A percentile compares a stretch with the other conserved stretches of the same genome.
Evolutionary conservation across 2,888 invertebrate species (phyloP).

Genomic region (Heliconius ethilla): DNA sequence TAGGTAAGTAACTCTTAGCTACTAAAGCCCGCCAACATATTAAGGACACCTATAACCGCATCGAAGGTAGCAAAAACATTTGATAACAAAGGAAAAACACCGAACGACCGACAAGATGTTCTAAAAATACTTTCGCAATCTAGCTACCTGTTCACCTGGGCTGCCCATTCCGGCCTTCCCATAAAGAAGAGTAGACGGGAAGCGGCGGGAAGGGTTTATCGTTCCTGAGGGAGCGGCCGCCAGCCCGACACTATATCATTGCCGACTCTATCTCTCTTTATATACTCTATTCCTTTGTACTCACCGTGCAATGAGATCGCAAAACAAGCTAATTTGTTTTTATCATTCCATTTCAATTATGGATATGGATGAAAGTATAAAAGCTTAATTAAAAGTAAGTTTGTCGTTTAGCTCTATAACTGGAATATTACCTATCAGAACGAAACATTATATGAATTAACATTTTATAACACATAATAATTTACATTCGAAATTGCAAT

Average conservation of each 20-base stretch:
- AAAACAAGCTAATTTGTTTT: slow-evolving; percentile 64
- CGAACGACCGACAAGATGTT: slow-evolving; percentile 78
- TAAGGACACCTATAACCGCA: slow-evolving; percentile 63
- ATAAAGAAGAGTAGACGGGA: slow-evolving; percentile 81
- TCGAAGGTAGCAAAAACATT: slow-evolving; percentile 63
- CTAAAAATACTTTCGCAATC: slow-evolving; percentile 81
- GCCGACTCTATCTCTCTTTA: slow-evolving; percentile 73
- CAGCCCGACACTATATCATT: slow-evolving; percentile 81
- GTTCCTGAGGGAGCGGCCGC: slow-evolving; percentile 77
- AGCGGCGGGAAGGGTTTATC: slow-evolving; percentile 80
- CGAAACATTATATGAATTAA: background rate
- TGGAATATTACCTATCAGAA: background rate
- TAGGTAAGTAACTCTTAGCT: slow-evolving; percentile 42
- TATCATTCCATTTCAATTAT: slow-evolving; percentile 34
- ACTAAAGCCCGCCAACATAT: slow-evolving; percentile 55
- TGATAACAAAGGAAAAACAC: slow-evolving; percentile 81
- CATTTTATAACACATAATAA: slow-evolving; percentile 21
- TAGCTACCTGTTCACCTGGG: slow-evolving; percentile 80
- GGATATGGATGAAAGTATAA: background rate
- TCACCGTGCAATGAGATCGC: slow-evolving; percentile 63
- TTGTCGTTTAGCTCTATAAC: background rate
- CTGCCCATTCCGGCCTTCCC: slow-evolving; percentile 79
- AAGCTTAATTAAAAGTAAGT: slow-evolving; percentile 4
- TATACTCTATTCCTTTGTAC: slow-evolving; percentile 68
- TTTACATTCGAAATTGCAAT: slow-evolving; percentile 46